These are phyloP conservation scores for Horisme vitalbata DNA, from an alignment of 2,888 invertebrate genomes.

Conservation along the genomic window DNA sequence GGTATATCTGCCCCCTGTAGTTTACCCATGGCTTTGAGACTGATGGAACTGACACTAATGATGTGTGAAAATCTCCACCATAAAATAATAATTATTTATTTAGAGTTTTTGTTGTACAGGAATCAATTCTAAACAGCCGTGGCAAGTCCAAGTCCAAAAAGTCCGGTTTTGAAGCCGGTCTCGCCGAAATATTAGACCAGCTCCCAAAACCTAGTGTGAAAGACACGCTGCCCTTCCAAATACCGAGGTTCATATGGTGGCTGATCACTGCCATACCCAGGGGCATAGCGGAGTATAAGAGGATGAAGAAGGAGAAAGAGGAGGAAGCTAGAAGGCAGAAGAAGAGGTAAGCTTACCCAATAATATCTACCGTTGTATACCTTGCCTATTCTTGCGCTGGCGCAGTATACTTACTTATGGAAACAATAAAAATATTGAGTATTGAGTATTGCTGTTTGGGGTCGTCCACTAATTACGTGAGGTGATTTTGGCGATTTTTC, in stretches of 20 bases:
- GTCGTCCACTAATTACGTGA: too few species aligned
- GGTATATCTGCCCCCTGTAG: too few species aligned
- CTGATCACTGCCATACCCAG: slow-evolving; percentile 83
- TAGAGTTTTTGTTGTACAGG: slow-evolving; percentile 78
- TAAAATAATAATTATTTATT: too few species aligned
- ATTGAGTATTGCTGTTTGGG: too few species aligned
- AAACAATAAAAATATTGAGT: too few species aligned
- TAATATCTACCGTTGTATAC: neutral
- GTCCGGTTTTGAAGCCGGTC: slow-evolving; percentile 82
- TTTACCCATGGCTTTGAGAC: too few species aligned
- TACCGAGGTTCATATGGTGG: slow-evolving; percentile 87
- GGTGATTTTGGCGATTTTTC: too few species aligned
- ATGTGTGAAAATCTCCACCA: too few species aligned
- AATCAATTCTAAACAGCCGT: slow-evolving; percentile 87
- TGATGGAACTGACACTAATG: too few species aligned
- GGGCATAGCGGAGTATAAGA: slow-evolving; percentile 54
- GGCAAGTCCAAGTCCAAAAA: slow-evolving; percentile 86
- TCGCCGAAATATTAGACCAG: slow-evolving; percentile 85
- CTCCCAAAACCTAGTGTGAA: slow-evolving; percentile 87
- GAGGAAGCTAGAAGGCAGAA: slow-evolving; percentile 83
- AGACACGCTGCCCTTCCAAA: slow-evolving; percentile 93
- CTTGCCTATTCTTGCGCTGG: too few species aligned
- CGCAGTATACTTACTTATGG: too few species aligned
- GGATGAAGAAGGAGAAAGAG: slow-evolving; percentile 71
- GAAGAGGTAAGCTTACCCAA: slow-evolving; percentile 46